Evolutionary conservation across 2,113 vertebrate species (phyloP).

Genomic region (Ariopsis seemanni): DNA sequence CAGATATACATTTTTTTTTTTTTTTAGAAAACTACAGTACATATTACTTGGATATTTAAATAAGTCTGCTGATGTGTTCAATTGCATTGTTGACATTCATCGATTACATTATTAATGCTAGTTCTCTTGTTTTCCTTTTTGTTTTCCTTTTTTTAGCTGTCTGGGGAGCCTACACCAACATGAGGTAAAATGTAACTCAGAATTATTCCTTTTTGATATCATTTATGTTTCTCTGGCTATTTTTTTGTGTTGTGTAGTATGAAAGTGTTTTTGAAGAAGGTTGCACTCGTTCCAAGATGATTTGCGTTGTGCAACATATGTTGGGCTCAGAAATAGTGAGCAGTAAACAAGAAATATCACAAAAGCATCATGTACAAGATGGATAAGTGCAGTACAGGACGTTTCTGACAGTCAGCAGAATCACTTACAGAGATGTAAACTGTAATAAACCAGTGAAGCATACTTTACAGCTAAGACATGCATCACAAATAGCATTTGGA

Average conservation of each 20-base stretch:
- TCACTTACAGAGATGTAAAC: neutral
- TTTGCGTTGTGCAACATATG: neutral
- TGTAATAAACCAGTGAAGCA: neutral
- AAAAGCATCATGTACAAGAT: neutral
- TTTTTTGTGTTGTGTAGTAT: neutral
- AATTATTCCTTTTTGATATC: neutral
- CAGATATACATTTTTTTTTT: neutral
- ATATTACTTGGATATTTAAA: too few relatives aligned
- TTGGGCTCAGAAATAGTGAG: neutral
- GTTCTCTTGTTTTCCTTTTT: neutral
- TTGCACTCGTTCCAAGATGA: neutral
- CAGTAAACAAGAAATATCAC: neutral
- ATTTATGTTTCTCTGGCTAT: neutral
- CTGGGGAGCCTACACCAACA: conserved; percentile 77
- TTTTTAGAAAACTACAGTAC: neutral
- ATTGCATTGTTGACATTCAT: neutral
- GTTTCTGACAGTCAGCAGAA: neutral
- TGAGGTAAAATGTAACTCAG: conserved; percentile 66
- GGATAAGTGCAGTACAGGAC: neutral
- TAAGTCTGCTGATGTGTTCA: neutral
- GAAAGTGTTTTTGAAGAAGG: neutral
- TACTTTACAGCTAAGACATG: neutral
- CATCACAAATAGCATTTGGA: neutral
- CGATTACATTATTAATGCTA: neutral
- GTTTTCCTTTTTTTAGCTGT: conserved; percentile 67